A percentile compares a stretch with the other conserved stretches of the same genome.
Evolutionary conservation across 2,888 invertebrate genomes (phyloP).

Genomic region (Zootermopsis nevadensis): DNA sequence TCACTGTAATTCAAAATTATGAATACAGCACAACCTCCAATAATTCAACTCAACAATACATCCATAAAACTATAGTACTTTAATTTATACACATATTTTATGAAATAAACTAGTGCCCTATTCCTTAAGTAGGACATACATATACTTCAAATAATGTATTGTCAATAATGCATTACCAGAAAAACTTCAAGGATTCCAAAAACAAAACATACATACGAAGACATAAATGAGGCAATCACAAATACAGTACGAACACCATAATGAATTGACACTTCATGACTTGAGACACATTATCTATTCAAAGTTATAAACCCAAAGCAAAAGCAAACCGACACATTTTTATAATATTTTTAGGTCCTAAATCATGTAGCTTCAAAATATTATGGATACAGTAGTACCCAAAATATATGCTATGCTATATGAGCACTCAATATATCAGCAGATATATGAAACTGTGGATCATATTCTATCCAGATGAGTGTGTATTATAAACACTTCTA

Average conservation of each 20-base stretch:
- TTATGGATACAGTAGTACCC: neutral
- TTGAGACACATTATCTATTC: neutral
- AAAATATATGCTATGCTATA: neutral
- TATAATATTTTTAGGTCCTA: neutral
- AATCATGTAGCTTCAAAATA: slow-evolving; percentile 5
- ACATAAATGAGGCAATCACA: slow-evolving; percentile 12
- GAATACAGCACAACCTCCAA: slow-evolving; percentile 6
- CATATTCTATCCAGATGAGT: neutral
- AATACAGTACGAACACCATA: neutral
- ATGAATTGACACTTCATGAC: slow-evolving; percentile 15
- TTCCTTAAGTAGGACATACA: neutral
- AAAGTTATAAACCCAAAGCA: neutral
- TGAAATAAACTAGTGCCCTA: neutral
- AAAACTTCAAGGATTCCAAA: neutral
- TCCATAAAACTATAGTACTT: neutral
- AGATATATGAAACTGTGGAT: neutral
- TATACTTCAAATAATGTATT: neutral
- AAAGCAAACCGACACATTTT: neutral
- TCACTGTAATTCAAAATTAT: neutral
- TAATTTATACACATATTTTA: neutral
- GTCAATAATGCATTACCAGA: neutral
- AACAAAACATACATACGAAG: neutral
- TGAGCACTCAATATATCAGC: neutral
- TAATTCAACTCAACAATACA: neutral
- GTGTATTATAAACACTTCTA: neutral